Percentiles rank a stretch among this genome's conserved stretches.
Evolutionary conservation across 2,797 vertebrate species (phyloP).

Genomic region (Sitta carolinensis): DNA sequence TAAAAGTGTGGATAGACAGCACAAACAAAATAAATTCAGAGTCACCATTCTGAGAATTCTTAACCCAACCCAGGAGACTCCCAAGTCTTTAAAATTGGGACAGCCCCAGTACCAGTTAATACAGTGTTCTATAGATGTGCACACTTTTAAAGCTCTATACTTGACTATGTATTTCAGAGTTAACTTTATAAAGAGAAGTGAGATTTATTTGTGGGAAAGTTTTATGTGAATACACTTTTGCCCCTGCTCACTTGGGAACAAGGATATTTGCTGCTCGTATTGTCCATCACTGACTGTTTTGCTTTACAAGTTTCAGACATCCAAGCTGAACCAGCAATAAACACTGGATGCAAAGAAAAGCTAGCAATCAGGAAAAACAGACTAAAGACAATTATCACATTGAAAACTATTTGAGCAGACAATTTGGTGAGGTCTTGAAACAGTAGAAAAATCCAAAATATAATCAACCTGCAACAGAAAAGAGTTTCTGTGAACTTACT

Average conservation of each 20-base stretch:
- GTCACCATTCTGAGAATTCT: background rate
- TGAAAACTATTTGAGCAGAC: background rate
- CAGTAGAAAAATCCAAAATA: background rate
- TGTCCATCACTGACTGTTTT: background rate
- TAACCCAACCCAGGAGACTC: background rate
- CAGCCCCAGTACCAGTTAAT: background rate
- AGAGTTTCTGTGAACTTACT: background rate
- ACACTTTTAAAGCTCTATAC: background rate
- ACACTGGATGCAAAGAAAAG: background rate
- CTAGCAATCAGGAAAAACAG: background rate
- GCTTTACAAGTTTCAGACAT: background rate
- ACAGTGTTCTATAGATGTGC: background rate
- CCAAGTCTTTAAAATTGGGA: background rate
- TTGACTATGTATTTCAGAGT: background rate
- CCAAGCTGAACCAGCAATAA: slow-evolving; percentile 1
- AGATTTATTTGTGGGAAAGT: background rate
- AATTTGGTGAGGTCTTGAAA: background rate
- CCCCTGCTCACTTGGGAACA: background rate
- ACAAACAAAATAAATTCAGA: background rate
- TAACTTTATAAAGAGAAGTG: background rate
- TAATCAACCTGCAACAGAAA: background rate
- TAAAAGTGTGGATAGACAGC: background rate
- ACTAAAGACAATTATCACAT: background rate
- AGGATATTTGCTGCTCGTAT: background rate
- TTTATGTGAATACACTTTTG: background rate